These are phyloP conservation scores for Cheumatopsyche charites DNA, from an alignment of 1,140 invertebrate genomes.

Conservation along the genomic window DNA sequence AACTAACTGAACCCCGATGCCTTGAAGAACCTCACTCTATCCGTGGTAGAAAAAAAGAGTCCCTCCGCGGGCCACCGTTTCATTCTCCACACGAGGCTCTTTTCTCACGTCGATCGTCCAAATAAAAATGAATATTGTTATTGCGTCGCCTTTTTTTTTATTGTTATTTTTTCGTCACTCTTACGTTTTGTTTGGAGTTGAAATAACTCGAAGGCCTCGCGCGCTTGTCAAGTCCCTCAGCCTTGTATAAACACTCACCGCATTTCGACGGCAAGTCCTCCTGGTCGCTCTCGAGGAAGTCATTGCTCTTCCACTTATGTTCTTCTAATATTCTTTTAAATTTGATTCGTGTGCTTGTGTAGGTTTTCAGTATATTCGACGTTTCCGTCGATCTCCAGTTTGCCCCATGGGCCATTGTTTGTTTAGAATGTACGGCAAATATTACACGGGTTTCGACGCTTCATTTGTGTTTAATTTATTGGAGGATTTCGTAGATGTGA, in stretches of 20 bases:
- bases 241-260: constrained; percentile 24
- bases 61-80: too few species aligned
- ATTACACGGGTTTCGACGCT: too few species aligned
- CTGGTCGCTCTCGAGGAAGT: constrained; percentile 6
- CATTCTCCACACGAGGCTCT: background rate
- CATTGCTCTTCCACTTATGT: constrained; percentile 24
- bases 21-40: too few species aligned
- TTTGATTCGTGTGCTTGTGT: background rate
- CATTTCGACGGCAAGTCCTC: constrained; percentile 7
- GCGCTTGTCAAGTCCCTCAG: constrained; percentile 22
- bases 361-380: too few species aligned
- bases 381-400: background rate
- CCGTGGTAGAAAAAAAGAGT: too few species aligned
- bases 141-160: background rate
- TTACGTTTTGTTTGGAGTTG: constrained; percentile 15
- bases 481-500: too few species aligned
- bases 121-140: constrained; percentile 21
- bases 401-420: background rate
- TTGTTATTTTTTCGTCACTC: too few species aligned
- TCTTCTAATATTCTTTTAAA: background rate
- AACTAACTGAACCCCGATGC: too few species aligned
- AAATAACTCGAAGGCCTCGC: constrained; percentile 20
- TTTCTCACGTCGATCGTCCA: constrained; percentile 1
- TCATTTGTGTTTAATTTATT: too few species aligned
- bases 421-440: background rate